Percentiles rank a stretch among this genome's conserved stretches.
These are phyloP conservation scores for Lacerta bilineata DNA, from an alignment of 2,797 vertebrate species.

Conservation along the genomic window DNA sequence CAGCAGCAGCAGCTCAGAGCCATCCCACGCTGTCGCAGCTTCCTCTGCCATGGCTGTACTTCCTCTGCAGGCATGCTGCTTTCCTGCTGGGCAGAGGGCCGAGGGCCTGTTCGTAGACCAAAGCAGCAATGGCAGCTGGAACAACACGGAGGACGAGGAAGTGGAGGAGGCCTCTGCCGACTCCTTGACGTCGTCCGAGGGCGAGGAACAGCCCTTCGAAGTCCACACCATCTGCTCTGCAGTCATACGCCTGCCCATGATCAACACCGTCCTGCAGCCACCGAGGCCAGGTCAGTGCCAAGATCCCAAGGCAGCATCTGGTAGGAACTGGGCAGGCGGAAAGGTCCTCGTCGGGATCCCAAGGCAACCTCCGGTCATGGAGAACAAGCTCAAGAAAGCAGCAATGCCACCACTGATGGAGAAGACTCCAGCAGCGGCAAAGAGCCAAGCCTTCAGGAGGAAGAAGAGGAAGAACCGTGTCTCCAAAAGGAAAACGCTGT, in stretches of 20 bases:
- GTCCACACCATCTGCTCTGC: conserved; percentile 52
- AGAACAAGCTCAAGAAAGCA: conserved; percentile 61
- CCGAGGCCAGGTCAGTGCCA: conserved; percentile 29
- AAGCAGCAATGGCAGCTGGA: conserved; percentile 77
- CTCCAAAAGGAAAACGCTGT: conserved; percentile 77
- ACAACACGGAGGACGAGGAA: conserved; percentile 75
- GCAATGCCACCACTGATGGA: conserved; percentile 58
- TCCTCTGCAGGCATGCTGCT: conserved; percentile 61
- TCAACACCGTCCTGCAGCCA: conserved; percentile 64
- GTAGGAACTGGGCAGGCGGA: conserved; percentile 23
- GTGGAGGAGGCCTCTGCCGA: conserved; percentile 76
- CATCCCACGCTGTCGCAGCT: conserved; percentile 54
- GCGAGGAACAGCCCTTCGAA: conserved; percentile 77
- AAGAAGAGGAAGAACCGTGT: conserved; percentile 59
- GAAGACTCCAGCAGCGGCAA: conserved; percentile 49
- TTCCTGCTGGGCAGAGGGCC: conserved; percentile 33
- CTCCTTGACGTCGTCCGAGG: conserved; percentile 78
- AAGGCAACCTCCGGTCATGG: neutral
- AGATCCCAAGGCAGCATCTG: conserved; percentile 30
- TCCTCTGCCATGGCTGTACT: conserved; percentile 6
- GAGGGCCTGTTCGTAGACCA: conserved; percentile 49
- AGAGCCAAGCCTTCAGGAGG: conserved; percentile 55
- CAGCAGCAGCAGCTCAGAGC: conserved; percentile 73
- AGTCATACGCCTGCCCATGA: conserved; percentile 76
- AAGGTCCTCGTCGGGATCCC: conserved; percentile 23